phyloP scores from a whole-genome alignment of 1,140 invertebrate genomes.

The Scaptomyza hsui region DNA sequence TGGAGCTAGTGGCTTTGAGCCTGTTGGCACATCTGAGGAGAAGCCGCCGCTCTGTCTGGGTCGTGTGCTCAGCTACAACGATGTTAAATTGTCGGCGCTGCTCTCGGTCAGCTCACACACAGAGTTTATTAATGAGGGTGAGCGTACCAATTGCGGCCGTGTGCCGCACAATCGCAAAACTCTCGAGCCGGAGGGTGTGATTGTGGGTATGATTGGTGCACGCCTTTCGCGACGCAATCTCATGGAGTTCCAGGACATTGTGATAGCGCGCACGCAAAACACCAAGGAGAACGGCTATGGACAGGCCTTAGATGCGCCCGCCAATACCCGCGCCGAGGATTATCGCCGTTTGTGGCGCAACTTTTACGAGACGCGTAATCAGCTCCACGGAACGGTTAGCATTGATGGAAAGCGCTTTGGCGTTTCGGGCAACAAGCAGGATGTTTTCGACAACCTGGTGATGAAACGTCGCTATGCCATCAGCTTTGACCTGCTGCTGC shows the following conservation, averaged over 20 bases:
- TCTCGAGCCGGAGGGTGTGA: conserved; percentile 67
- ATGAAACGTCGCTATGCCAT: conserved; percentile 81
- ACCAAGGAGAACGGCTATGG: conserved; percentile 84
- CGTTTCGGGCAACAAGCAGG: conserved; percentile 49
- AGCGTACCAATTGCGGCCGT: conserved; percentile 86
- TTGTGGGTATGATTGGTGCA: conserved; percentile 84
- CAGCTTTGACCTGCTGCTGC: conserved; percentile 69
- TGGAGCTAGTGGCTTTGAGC: conserved; percentile 85
- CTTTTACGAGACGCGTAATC: conserved; percentile 63
- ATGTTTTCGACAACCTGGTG: conserved; percentile 73
- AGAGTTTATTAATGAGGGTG: conserved; percentile 88
- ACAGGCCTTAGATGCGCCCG: neutral
- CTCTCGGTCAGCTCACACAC: conserved; percentile 86
- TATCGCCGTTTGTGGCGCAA: conserved; percentile 65
- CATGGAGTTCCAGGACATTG: conserved; percentile 87
- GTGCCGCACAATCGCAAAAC: conserved; percentile 53
- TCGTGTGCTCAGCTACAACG: conserved; percentile 84
- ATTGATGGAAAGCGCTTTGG: conserved; percentile 62
- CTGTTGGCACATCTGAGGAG: conserved; percentile 83
- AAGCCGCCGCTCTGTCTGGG: conserved; percentile 83
- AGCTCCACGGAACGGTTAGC: conserved; percentile 41
- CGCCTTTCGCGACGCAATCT: conserved; percentile 84
- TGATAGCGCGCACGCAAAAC: conserved; percentile 85
- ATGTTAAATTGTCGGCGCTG: conserved; percentile 85
- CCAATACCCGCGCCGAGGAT: conserved; percentile 32